Conservation (phyloP, 2,888 invertebrate genomes). For the Polylopha cassiicola region DNA sequence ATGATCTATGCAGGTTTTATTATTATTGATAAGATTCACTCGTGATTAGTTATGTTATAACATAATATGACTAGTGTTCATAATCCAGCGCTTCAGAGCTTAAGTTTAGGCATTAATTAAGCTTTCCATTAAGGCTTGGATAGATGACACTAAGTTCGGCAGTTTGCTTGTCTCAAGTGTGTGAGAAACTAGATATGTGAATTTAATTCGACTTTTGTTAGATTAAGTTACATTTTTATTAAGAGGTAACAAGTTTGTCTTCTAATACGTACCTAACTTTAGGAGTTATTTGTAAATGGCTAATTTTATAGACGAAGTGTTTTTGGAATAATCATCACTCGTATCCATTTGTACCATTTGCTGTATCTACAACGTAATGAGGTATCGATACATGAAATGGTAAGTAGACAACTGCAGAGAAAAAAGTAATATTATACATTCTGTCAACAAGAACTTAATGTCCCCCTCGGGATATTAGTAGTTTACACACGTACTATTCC, state of each 20-base stretch:
- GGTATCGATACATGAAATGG: too few relatives aligned
- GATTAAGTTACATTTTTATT: background rate
- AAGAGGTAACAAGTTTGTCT: constrained; percentile 5
- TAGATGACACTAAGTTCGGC: constrained; percentile 41
- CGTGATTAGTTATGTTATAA: too few relatives aligned
- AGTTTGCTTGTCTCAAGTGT: constrained; percentile 40
- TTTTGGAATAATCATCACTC: too few relatives aligned
- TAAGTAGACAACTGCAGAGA: background rate
- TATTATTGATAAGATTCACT: too few relatives aligned
- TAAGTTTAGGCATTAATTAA: constrained; percentile 59
- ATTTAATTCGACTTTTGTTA: constrained; percentile 3
- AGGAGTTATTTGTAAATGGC: too few relatives aligned
- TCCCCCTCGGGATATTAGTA: constrained; percentile 38
- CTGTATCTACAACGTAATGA: too few relatives aligned
- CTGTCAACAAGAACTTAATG: constrained; percentile 41
- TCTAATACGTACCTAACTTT: too few relatives aligned
- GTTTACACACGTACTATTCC: constrained; percentile 15
- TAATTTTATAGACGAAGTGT: too few relatives aligned
- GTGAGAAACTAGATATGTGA: constrained; percentile 39
- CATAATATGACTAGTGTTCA: constrained; percentile 47
- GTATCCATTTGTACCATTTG: too few relatives aligned
- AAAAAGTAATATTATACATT: constrained; percentile 19
- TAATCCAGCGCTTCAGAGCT: constrained; percentile 40
- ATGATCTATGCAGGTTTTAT: too few relatives aligned
- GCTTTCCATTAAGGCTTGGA: constrained; percentile 45